Evolutionary conservation across 1,140 invertebrate genomes (phyloP), one percentile per base, ranked within the genome.

Genomic region (Nephila pilipes): DNA sequence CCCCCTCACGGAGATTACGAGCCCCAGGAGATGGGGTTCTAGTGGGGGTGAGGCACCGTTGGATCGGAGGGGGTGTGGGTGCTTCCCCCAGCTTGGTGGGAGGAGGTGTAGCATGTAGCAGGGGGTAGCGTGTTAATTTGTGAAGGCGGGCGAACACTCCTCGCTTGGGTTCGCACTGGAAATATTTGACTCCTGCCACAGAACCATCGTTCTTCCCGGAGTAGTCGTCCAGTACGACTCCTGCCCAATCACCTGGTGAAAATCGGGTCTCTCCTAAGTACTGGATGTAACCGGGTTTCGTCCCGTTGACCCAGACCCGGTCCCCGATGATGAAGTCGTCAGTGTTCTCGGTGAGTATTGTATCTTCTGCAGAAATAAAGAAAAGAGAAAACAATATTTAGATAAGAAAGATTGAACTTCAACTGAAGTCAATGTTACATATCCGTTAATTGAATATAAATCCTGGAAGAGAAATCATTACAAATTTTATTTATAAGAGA

Each of bases 141-240:
- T 94, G 88, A 8, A 94, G 88, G 16, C 94, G 90, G 55, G 98
- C 98, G 95, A 99, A 99, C 38, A 99, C 97, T 12, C 99, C 99
- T 57, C 97, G 97, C 94, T 98, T 98, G 12, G 98, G 96, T 95
- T 98, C 98, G 95, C 99, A 99, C 96, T 99, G 98, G 95, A 99
- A 99, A 95, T 99, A 99, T 55, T 97, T 96, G 36, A 97, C 97
- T 55, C 98, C 99, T 88, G 97, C 97, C 75, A 99, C 98, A 29
- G 98, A 98, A 25, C 99, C 99, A 96, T 99, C 98, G 95, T 99
- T 99, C 96, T 99, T 99, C 97, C 99, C 99, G 94, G 98, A 98
- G 54, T 98, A 97, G 94, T 98, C 97, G 95, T 99, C 99, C 90
- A 99, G 96, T 58, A 99, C 98, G 89, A 99, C 97, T 63, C 99